Evolutionary conservation across 2,888 invertebrate species (phyloP).

Genomic region (Nezara viridula): DNA sequence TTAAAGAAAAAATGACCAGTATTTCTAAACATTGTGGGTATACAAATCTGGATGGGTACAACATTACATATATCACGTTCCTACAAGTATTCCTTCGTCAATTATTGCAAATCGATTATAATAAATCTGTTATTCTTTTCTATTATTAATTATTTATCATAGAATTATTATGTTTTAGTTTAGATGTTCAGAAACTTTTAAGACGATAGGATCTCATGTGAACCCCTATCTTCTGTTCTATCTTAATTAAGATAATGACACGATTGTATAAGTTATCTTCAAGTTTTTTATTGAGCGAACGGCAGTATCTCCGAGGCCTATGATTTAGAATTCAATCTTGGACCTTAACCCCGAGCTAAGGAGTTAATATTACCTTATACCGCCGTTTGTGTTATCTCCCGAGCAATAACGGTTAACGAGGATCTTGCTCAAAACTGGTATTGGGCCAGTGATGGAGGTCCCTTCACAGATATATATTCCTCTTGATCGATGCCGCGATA

Average conservation of each 20-base stretch:
- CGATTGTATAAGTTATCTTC: conserved; percentile 41
- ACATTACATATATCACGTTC: too few species aligned
- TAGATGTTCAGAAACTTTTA: not conserved
- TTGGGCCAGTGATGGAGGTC: not conserved
- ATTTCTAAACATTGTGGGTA: too few species aligned
- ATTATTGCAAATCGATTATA: not conserved
- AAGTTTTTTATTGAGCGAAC: conserved; percentile 3
- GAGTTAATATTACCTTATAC: conserved; percentile 31
- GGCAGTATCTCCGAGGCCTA: conserved; percentile 3
- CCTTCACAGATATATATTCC: not conserved
- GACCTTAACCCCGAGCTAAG: conserved; percentile 1
- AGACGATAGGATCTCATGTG: not conserved
- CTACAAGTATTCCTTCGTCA: too few species aligned
- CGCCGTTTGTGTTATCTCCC: conserved; percentile 10
- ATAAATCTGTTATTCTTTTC: too few species aligned
- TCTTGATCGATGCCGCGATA: not conserved
- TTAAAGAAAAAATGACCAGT: too few species aligned
- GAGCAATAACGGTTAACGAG: conserved; percentile 29
- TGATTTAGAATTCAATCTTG: conserved; percentile 42
- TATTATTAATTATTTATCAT: not conserved
- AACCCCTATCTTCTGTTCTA: not conserved
- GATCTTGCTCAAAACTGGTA: conserved; percentile 20
- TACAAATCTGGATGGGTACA: too few species aligned
- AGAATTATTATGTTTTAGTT: not conserved
- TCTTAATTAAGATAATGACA: conserved; percentile 48